Base-by-base conservation (phyloP, 2,888 invertebrate species). In the Dryadula phaetusa region DNA sequence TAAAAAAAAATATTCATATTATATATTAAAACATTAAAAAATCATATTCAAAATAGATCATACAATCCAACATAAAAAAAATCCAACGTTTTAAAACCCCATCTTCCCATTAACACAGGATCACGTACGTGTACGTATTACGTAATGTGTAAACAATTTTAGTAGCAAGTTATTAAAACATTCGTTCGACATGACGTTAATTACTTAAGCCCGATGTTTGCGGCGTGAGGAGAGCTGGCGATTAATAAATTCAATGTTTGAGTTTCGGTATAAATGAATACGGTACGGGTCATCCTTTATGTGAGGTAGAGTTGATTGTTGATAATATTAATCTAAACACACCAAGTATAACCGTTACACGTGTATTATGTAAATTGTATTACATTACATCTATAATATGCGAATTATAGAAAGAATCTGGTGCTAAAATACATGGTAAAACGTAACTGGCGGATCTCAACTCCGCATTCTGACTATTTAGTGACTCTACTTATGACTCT, bases 131-230 rank as follows among this genome's bases (percentile, higher is more conserved):
- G 69, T 75, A 56, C 72, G 66, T 72, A 77, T 77, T 73, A 75
- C 75, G 75, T 69, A 70, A 73, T 69, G 74, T 72, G 74, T 77
- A 77, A 76, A 76, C 78, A 77, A 72, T 75, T 75, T 72, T 75
- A 73, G 77, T 72, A 73, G 76, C 75, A 73, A 77, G 76, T 80
- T 80, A 81, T 81, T 80, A 80, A 81, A 81, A 81, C 80, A 80
- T 81, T 75, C 75, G 79, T 78, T 77, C 79, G 76, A 79, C 79
- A 77, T 79, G 76, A 79, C 77, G 78, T 79, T 81, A 79, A 81
- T 81, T 81, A 80, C 80, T 80, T 78, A 78, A 79, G 76, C 79
- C 77, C 72, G 62, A 54, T 79, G 79, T 79, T 80, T 79, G 78
- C 75, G 75, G 75, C 68, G 62, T 70, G 72, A 66, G 69, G 67